phyloP scores from a whole-genome alignment of 2,113 vertebrate species.

The Aptenodytes forsteri region DNA sequence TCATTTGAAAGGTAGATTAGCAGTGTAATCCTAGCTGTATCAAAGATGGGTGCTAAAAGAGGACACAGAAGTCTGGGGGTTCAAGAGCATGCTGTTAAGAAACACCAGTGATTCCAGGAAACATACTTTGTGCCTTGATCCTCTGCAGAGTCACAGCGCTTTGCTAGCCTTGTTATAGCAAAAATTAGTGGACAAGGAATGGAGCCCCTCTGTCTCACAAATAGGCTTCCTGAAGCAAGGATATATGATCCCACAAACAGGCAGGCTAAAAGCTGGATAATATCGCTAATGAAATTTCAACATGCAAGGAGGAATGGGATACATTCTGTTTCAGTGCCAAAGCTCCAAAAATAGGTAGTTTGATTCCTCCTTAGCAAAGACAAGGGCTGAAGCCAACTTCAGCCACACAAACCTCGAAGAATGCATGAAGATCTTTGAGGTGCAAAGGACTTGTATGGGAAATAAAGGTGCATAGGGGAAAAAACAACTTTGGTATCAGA shows the following conservation, averaged over 20 bases:
- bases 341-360: not conserved
- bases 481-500: not conserved
- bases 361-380: not conserved
- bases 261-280: not conserved
- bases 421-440: not conserved
- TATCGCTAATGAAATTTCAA: not conserved
- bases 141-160: rapidly evolving
- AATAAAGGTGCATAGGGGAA: not conserved
- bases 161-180: not conserved
- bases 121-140: not conserved
- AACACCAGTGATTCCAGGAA: not conserved
- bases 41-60: not conserved
- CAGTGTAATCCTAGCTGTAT: not conserved
- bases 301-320: not conserved
- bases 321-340: not conserved
- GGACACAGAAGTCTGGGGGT: not conserved
- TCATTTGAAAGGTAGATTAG: not conserved
- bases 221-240: not conserved
- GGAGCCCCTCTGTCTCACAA: not conserved
- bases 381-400: not conserved
- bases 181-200: not conserved
- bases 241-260: not conserved
- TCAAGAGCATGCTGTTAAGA: not conserved
- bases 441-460: not conserved
- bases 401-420: not conserved